These are phyloP conservation scores for Trachymyrmex septentrionalis DNA, from an alignment of 1,140 invertebrate species.

Conservation along the genomic window DNA sequence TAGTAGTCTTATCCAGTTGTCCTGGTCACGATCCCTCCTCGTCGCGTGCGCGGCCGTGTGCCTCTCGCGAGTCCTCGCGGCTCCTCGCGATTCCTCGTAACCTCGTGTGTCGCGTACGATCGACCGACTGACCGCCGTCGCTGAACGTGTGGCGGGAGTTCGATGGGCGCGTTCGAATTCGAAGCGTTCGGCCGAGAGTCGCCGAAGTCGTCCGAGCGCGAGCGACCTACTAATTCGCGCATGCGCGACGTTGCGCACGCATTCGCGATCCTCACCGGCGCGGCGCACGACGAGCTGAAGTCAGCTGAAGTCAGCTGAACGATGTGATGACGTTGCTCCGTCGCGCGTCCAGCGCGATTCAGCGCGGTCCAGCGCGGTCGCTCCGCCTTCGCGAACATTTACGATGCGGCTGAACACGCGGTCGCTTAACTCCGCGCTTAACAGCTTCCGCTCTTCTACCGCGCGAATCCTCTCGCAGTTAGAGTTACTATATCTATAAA, in stretches of 20 bases:
- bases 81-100: slow-evolving; percentile 34
- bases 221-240: slow-evolving; percentile 72
- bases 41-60: slow-evolving; percentile 55
- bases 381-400: neutral
- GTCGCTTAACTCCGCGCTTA: slow-evolving; percentile 28
- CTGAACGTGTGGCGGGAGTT: slow-evolving; percentile 54
- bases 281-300: neutral
- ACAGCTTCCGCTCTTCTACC: neutral
- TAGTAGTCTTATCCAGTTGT: slow-evolving; percentile 4
- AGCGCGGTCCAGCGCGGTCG: too few species aligned
- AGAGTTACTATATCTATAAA: too few species aligned
- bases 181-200: slow-evolving; percentile 36
- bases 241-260: slow-evolving; percentile 23
- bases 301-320: too few species aligned
- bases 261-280: slow-evolving; percentile 25
- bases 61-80: slow-evolving; percentile 58
- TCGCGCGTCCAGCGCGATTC: neutral
- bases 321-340: neutral
- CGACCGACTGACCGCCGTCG: slow-evolving; percentile 70
- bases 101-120: slow-evolving; percentile 71
- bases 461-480: too few species aligned
- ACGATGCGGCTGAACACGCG: neutral
- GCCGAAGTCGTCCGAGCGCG: slow-evolving; percentile 51
- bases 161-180: slow-evolving; percentile 62
- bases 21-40: slow-evolving; percentile 31